Percentiles rank a stretch among this genome's conserved stretches.
Conservation (phyloP, 1,140 invertebrate genomes). For the Penaeus chinensis region DNA sequence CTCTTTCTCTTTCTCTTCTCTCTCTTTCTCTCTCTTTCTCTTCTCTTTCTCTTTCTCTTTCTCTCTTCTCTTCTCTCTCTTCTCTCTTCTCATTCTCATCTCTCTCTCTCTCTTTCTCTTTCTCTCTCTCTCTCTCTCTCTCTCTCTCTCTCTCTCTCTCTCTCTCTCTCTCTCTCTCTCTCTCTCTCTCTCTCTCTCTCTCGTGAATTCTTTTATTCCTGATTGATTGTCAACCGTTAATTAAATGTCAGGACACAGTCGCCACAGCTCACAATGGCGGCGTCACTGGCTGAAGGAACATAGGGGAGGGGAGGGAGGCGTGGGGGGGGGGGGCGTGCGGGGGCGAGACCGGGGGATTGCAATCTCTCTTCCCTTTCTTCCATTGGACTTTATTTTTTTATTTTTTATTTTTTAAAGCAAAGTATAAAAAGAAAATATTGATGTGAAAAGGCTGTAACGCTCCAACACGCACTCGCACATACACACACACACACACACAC, state of each 20-base stretch:
- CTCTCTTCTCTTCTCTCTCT: neutral
- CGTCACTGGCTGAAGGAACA: no score
- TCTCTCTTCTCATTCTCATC: neutral
- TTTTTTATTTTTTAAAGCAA: neutral
- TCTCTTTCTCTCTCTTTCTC: constrained; percentile 10
- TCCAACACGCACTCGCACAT: constrained; percentile 15
- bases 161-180: no score
- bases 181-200: neutral
- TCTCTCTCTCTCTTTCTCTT: neutral
- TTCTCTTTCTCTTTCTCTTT: constrained; percentile 25
- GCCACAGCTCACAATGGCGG: no score
- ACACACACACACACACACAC: constrained; percentile 18
- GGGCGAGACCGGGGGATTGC: no score
- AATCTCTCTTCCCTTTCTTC: neutral
- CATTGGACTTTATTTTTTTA: neutral
- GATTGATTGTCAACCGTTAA: no score
- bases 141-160: neutral
- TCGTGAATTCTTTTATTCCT: no score
- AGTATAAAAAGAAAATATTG: no score
- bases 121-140: neutral
- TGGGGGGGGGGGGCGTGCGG: no score
- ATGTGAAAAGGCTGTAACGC: neutral
- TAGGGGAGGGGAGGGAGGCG: no score
- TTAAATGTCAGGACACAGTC: no score
- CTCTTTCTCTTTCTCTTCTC: constrained; percentile 29